Base-by-base conservation (phyloP, 2,888 invertebrate species). In the Escarpia spicata region DNA sequence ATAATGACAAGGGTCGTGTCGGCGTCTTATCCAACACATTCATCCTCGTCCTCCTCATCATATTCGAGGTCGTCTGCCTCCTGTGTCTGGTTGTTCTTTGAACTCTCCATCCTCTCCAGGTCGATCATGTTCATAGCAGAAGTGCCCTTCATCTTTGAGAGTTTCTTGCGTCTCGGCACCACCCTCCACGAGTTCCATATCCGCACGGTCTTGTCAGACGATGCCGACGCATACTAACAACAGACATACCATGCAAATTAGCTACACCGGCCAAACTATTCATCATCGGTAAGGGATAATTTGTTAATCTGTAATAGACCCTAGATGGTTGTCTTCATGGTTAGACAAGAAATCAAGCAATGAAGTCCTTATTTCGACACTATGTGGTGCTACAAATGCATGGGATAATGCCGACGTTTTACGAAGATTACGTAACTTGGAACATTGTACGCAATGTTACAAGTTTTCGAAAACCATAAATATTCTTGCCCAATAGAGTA, bases 171-270 rank as follows among this genome's bases (percentile, higher is more conserved):
- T 31, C 93, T 92, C 58, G 92, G 92, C 37, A 95, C 95, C 92
- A 95, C 94, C 92, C 95, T 96, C 96, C 96, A 96, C 15, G 96
- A 95, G 94, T 96, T 96, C 96, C 96, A 96, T 12, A 96, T 95
- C 26, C 96, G 94, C 90, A 96, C 95, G 45, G 96, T 96, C 92
- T 95, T 95, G 94, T 96, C 96, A 95, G 96, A 96, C 3, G 96
- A 96, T 93, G 95, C 96, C 0, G 96, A 96, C 10, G 96, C 95
- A 94, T 96, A 96, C 96, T 96, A 95, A 2, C 19, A 19, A 75
- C 75, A 75, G 26, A 75, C 52, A 52, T 12, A 52, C 6, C 52
- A 52, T 52, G 15, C 91, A 91, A 37, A 91, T 37, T 45, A 91
- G 52, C n/a, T 75, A 75, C 6, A 6, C 6, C 26, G 19, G 75